phyloP scores from a whole-genome alignment of 64 coral and sea anemone genomes.

The Montipora efflorescens region DNA sequence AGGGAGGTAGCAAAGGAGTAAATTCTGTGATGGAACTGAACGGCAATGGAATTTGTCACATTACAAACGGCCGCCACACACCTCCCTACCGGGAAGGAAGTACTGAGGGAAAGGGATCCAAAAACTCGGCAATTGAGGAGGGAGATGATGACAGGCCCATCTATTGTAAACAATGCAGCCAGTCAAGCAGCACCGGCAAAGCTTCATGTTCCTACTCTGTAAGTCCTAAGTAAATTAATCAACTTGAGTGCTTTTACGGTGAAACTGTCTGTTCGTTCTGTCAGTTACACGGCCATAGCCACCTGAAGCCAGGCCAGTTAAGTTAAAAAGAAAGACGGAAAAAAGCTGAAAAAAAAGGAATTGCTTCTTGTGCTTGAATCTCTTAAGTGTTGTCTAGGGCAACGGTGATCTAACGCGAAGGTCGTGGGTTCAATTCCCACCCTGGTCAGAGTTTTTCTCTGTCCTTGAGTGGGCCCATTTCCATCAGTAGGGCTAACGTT shows the following conservation, averaged over 20 bases:
- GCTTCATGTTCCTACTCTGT: conserved; percentile 76
- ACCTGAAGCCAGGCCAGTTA: no score
- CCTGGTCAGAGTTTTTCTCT: no score
- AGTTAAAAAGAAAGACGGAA: no score
- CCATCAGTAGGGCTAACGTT: no score
- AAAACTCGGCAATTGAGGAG: neutral
- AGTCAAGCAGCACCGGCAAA: conserved; percentile 44
- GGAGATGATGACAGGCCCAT: conserved; percentile 52
- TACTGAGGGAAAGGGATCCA: neutral
- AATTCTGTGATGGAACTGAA: conserved; percentile 55
- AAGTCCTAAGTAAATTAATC: neutral
- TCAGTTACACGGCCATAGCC: no score
- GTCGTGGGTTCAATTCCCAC: no score
- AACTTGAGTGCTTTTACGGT: neutral
- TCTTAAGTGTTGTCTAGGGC: no score
- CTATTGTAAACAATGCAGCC: conserved; percentile 87
- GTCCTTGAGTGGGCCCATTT: no score
- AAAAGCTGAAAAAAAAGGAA: no score
- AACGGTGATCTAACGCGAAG: no score
- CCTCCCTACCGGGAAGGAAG: neutral
- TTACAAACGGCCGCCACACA: conserved; percentile 77
- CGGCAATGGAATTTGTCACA: conserved; percentile 60
- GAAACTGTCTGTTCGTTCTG: no score
- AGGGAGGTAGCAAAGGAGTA: conserved; percentile 75
- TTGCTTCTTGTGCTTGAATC: no score